Base-by-base conservation (phyloP, 2,113 vertebrate genomes). In the Delphinapterus leucas region DNA sequence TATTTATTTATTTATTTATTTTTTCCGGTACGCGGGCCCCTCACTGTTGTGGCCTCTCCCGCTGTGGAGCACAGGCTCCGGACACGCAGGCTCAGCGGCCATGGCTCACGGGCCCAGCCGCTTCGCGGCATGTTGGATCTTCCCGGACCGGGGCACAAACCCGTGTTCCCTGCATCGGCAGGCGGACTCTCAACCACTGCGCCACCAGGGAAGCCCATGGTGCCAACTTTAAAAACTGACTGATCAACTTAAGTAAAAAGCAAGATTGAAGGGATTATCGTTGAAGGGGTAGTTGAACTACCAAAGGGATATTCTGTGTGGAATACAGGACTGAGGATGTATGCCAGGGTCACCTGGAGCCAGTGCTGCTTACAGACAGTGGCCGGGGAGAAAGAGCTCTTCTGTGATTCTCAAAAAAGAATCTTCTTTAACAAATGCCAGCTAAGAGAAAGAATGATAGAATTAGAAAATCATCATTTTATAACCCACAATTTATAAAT, bases 401-500 rank as follows among this genome's bases (percentile, higher is more conserved):
- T 25, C 14, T 12, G 23, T 47, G 41, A 55, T 14, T 26, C 20
- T 55, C 12, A 63, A 36, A 8, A 76, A 61, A 60, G 12, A 67
- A 18, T 90, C 38, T 67, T 67, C 13, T 70, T 47, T 23, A 60
- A 36, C n/a, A 21, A 88, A 76, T 70, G 26, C 49, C 60, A 80
- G 21, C 5, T 31, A 70, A 53, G 31, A 79, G 13, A 89, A 92
- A 9, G 7, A 81, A 58, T 53, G 4, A 65, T 31, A 47, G 26
- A 47, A 25, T 68, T n/a, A 49, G 49, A 85, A 76, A 80, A 60
- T 55, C 36, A 31, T 55, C 60, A 76, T n/a, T 93, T 71, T 53
- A 36, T 9, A 96, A 80, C 21, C 31, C 41, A 79, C 0, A 33
- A 14, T 88, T 73, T 87, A 83, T 53, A 94, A 74, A 76, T n/a